Percentiles rank a stretch among this genome's conserved stretches.
phyloP scores from a whole-genome alignment of 2,113 vertebrate genomes.

The Salvelinus sp. region DNA sequence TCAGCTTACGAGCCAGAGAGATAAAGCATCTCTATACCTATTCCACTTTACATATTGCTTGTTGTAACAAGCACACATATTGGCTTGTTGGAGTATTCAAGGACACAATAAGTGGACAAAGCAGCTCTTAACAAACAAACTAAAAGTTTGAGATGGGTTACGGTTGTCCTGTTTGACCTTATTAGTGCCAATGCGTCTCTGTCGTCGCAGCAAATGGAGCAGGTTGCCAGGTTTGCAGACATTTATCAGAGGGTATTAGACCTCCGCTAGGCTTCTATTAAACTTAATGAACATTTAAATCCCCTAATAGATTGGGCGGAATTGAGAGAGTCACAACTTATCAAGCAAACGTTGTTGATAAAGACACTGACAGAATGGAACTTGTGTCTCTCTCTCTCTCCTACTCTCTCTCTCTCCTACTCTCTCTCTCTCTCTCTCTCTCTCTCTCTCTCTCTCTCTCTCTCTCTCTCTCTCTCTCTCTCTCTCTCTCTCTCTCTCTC shows the following conservation, averaged over 20 bases:
- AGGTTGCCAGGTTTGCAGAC: conserved; percentile 61
- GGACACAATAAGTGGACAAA: background rate
- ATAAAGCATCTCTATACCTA: background rate
- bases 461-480: background rate
- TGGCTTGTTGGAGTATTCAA: background rate
- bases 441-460: conserved; percentile 7
- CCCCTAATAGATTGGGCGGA: conserved; percentile 68
- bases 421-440: conserved; percentile 7
- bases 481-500: background rate
- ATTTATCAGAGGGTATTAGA: conserved; percentile 66
- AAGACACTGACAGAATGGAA: conserved; percentile 43
- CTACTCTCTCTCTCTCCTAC: background rate
- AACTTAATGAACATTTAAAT: conserved; percentile 72
- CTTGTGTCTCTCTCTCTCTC: background rate
- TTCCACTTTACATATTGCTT: background rate
- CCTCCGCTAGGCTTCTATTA: conserved; percentile 60
- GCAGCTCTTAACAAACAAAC: background rate
- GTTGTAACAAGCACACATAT: background rate
- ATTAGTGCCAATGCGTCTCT: conserved; percentile 44
- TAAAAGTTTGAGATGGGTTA: background rate
- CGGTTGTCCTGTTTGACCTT: conserved; percentile 54
- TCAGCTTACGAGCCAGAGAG: conserved; percentile 8
- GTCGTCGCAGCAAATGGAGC: conserved; percentile 51
- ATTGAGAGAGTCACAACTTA: conserved; percentile 60
- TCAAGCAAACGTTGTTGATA: conserved; percentile 51